Evolutionary conservation across 2,797 vertebrate species (phyloP), one percentile per base, ranked within the genome.

Genomic region (Tympanoctomys barrerae): DNA sequence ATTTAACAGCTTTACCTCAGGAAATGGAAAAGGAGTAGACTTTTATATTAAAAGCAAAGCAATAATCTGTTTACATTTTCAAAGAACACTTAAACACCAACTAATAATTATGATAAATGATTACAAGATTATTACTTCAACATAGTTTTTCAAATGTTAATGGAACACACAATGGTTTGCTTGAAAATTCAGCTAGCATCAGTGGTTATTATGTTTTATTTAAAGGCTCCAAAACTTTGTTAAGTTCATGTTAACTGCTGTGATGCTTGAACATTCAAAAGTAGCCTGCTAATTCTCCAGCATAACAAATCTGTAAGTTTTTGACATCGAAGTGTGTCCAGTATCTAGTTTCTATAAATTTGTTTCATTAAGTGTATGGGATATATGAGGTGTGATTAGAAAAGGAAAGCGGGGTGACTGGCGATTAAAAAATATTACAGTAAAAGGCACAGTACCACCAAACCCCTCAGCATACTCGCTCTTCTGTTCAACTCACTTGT

Each of bases 1-100:
- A 57, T 92, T 97, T 96, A 84, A 96, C 84, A 96, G 84, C 87
- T 98, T 97, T 90, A 90, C 82, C 91, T 64, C 83, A 80, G 88
- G 80, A 90, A 94, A 96, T 91, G 33, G 66, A 84, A 98, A 96
- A 22, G 77, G 66, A 82, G 91, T 85, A 97, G n/a, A 79, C n/a
- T 92, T 94, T 80, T 59, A 90, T 89, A 64, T 77, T 91, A 78
- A 94, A 97, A 96, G 39, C 68, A 95, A 97, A 84, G 64, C 54
- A 95, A 87, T 90, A 87, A 85, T 57, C 85, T 77, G 16, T 88
- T 90, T 94, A 94, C 82, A 83, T 96, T 97, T 90, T 1, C 82
- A 73, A 95, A 61, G 19, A 83, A 92, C 2, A 79, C 57, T 85
- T 95, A 87, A 95, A 88, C 6, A 42, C 14, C 26, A 64, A 39